Evolutionary conservation across 2,113 vertebrate genomes (phyloP), one percentile per base, ranked within the genome.

Genomic region (Taurulus bubalis): DNA sequence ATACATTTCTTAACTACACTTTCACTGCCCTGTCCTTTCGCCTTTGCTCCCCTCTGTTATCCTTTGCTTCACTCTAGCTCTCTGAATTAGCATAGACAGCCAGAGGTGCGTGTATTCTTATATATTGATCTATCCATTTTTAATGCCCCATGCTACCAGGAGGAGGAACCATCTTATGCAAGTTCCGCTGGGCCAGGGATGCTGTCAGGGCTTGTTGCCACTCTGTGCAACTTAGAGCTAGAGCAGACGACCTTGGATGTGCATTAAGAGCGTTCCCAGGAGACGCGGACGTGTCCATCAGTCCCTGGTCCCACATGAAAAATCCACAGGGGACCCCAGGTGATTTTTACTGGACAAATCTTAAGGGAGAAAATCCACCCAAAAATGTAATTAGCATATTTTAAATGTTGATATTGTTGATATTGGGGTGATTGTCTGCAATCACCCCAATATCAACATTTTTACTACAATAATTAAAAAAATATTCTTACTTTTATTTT

Each of bases 81-180:
- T 73, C 66, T 68, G 59, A 75, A 85, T 90, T 87, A 90, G 55
- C 84, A 90, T 87, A 83, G 82, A 80, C 75, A 78, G 75, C 83
- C 72, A 11, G 83, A 81, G 80, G 81, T 90, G 76, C 75, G 22
- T 84, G 83, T 75, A 81, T 86, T 89, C 75, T 83, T 87, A 71
- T 83, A 62, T 92, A 94, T 93, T 80, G 91, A 91, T 93, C 87
- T 42, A 89, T 91, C 79, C 76, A 90, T 91, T 91, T 91, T 90
- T 88, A 90, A 91, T 91, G 56, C 42, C 72, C 64, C 55, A 26
- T 7, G 64, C 85, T 84, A 87, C 81, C 84, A 6, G 18, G 62
- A 78, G 85, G 73, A 80, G 79, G 74, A 72, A 86, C 82, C 73
- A 75, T 90, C 82, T 60, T 64, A 75, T 87, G 68, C 53, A 74